Percentiles rank a stretch among this genome's conserved stretches.
Conservation (phyloP, 2,113 vertebrate genomes). For the Progne subis region DNA sequence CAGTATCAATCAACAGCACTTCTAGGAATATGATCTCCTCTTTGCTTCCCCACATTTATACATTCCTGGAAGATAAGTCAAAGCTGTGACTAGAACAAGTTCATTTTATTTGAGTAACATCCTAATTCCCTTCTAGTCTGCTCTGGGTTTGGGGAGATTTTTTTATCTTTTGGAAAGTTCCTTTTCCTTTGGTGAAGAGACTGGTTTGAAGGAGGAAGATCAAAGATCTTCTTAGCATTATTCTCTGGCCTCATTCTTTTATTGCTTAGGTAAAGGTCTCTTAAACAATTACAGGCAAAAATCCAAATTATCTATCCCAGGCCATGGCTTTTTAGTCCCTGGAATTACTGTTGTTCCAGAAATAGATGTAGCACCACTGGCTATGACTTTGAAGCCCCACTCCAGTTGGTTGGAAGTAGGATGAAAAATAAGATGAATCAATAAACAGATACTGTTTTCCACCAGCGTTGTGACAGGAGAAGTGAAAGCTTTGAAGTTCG, state of each 20-base stretch:
- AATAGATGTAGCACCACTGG: neutral
- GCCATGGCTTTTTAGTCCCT: neutral
- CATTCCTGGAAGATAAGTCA: neutral
- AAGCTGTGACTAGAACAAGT: neutral
- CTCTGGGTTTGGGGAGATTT: neutral
- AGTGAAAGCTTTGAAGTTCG: constrained; percentile 35
- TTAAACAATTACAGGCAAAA: constrained; percentile 33
- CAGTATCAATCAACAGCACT: neutral
- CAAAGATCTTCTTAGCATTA: constrained; percentile 30
- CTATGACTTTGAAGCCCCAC: constrained; percentile 23
- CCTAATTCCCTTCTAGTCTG: neutral
- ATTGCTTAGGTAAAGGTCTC: neutral
- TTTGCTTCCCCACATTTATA: neutral
- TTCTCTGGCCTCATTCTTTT: constrained; percentile 40
- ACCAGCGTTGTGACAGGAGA: neutral
- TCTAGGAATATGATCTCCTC: neutral
- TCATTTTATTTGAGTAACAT: neutral
- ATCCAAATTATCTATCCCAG: neutral
- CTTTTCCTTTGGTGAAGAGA: neutral
- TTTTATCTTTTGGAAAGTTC: neutral
- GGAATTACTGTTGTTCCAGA: constrained; percentile 20
- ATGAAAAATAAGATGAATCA: constrained; percentile 34
- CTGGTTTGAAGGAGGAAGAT: constrained; percentile 27
- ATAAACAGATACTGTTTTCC: constrained; percentile 40
- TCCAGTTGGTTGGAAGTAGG: neutral